Percentiles rank a stretch among this genome's conserved stretches.
Conservation (phyloP, 1,140 invertebrate genomes). For the Macrobrachium rosenbergii region DNA sequence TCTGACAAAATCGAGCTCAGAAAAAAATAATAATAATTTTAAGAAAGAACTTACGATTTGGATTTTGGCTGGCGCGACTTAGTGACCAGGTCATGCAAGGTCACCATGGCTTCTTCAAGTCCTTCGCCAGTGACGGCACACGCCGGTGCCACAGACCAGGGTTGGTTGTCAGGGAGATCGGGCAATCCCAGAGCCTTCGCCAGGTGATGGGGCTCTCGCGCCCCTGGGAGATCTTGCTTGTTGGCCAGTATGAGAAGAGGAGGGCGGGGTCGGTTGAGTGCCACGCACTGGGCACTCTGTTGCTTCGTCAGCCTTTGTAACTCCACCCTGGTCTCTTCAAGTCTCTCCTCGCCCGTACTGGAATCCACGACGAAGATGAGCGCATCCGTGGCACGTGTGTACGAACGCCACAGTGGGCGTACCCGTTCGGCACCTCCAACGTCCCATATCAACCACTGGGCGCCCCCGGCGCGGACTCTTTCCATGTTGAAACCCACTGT, state of each 20-base stretch:
- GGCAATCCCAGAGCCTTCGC: constrained; percentile 90
- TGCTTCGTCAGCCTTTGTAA: constrained; percentile 85
- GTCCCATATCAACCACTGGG: constrained; percentile 93
- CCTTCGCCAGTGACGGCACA: constrained; percentile 98
- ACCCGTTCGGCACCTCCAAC: constrained; percentile 95
- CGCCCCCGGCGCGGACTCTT: constrained; percentile 84
- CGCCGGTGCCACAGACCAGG: constrained; percentile 91
- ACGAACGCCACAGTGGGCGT: constrained; percentile 91
- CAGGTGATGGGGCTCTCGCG: constrained; percentile 87
- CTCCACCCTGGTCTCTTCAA: constrained; percentile 96
- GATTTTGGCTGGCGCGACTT: constrained; percentile 78
- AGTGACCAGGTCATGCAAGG: constrained; percentile 93
- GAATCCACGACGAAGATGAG: constrained; percentile 95
- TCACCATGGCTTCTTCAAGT: constrained; percentile 92
- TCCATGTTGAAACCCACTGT: constrained; percentile 99
- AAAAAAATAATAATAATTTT: background rate
- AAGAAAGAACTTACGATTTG: background rate
- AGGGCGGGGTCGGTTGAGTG: constrained; percentile 73
- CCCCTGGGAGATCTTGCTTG: constrained; percentile 92
- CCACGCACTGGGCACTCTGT: constrained; percentile 84
- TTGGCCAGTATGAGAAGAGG: constrained; percentile 94
- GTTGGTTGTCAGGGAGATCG: constrained; percentile 79
- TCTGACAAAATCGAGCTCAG: too few relatives aligned
- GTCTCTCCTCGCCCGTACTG: constrained; percentile 88
- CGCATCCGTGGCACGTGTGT: constrained; percentile 91